A percentile compares a stretch with the other conserved stretches of the same genome.
phyloP scores from a whole-genome alignment of 2,113 vertebrate genomes.

The Monopterus albus region DNA sequence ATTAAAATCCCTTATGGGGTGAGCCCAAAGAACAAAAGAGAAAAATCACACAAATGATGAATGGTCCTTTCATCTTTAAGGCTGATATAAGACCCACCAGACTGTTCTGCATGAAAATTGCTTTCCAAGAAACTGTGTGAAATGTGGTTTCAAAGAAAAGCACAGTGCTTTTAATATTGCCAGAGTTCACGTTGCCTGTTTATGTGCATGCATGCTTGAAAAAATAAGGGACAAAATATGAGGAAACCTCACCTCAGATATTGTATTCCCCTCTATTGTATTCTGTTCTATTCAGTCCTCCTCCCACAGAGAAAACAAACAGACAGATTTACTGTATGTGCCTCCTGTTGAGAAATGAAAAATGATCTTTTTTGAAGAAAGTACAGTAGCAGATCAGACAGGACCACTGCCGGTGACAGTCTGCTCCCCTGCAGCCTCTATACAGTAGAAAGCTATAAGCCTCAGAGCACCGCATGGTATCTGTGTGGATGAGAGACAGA shows the following conservation, averaged over 20 bases:
- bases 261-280: constrained; percentile 15
- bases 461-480: constrained; percentile 58
- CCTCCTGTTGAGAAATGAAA: constrained; percentile 60
- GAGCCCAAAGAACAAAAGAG: constrained; percentile 73
- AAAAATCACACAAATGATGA: constrained; percentile 80
- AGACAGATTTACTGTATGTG: constrained; percentile 42
- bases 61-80: constrained; percentile 77
- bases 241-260: constrained; percentile 2
- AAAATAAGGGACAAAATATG: neutral
- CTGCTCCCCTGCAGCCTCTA: constrained; percentile 63
- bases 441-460: constrained; percentile 52
- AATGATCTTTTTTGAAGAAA: constrained; percentile 48
- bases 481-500: constrained; percentile 45
- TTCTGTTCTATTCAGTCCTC: constrained; percentile 2
- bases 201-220: constrained; percentile 19
- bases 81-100: constrained; percentile 63
- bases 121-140: constrained; percentile 65
- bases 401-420: constrained; percentile 54
- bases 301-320: constrained; percentile 39
- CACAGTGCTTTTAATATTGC: constrained; percentile 58
- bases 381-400: constrained; percentile 68
- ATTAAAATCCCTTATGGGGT: constrained; percentile 81
- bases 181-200: constrained; percentile 23
- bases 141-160: constrained; percentile 67
- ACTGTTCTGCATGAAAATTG: constrained; percentile 64